Evolutionary conservation across 2,797 vertebrate genomes (phyloP).

Genomic region (Urosaurus nigricauda): DNA sequence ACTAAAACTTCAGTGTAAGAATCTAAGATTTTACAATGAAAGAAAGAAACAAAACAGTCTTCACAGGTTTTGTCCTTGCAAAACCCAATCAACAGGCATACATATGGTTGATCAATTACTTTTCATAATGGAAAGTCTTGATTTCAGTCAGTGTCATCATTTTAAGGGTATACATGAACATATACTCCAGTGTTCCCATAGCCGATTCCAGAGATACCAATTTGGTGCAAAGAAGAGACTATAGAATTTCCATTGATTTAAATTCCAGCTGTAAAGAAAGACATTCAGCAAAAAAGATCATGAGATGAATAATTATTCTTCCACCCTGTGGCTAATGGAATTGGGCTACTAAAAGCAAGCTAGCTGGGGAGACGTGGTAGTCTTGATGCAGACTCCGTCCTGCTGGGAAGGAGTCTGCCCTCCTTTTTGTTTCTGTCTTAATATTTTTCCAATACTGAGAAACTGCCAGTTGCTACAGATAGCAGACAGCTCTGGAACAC

Average conservation of each 20-base stretch:
- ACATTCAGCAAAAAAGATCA: slow-evolving; percentile 44
- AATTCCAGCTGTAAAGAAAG: neutral
- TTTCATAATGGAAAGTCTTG: slow-evolving; percentile 24
- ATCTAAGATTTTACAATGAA: slow-evolving; percentile 26
- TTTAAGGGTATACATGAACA: fast-evolving
- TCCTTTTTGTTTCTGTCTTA: neutral
- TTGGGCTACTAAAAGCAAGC: slow-evolving; percentile 2
- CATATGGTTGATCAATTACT: slow-evolving; percentile 26
- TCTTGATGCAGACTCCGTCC: neutral
- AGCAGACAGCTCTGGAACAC: slow-evolving; percentile 21
- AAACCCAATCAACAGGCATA: slow-evolving; percentile 48
- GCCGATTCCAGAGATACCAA: neutral
- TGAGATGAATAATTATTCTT: slow-evolving; percentile 60
- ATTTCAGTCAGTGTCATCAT: neutral
- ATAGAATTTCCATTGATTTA: slow-evolving; percentile 56
- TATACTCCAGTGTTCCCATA: fast-evolving
- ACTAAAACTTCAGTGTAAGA: slow-evolving; percentile 38
- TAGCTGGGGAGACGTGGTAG: neutral
- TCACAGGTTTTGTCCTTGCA: slow-evolving; percentile 30
- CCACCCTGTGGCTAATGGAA: neutral
- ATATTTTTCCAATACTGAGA: neutral
- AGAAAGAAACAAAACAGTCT: slow-evolving; percentile 42
- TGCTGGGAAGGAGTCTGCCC: neutral
- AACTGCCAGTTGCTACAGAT: slow-evolving; percentile 16
- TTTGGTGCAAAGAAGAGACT: slow-evolving; percentile 50